Percentiles rank a stretch among this genome's conserved stretches.
These are phyloP conservation scores for Nomada ferruginata DNA, from an alignment of 2,888 invertebrate genomes.

Conservation along the genomic window DNA sequence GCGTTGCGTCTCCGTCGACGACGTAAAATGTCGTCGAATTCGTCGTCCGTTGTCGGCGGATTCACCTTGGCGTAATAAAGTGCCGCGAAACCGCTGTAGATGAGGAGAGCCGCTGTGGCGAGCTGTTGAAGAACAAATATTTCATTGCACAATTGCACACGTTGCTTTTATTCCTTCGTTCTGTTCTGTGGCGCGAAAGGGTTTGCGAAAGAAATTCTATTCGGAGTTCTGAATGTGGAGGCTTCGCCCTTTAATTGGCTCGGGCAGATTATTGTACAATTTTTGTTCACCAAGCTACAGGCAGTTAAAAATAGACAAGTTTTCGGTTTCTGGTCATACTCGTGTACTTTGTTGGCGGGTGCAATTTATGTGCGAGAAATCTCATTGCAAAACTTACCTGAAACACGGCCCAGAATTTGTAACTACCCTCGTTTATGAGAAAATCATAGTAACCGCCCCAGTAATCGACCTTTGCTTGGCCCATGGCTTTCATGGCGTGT, in stretches of 20 bases:
- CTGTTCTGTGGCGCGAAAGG: too few species aligned
- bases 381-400: slow-evolving; percentile 86
- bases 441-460: slow-evolving; percentile 94
- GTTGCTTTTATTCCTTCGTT: background rate
- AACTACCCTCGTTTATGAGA: slow-evolving; percentile 94
- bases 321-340: too few species aligned
- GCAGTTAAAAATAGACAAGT: too few species aligned
- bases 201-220: too few species aligned
- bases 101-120: slow-evolving; percentile 91
- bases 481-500: slow-evolving; percentile 84
- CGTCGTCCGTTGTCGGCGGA: slow-evolving; percentile 91
- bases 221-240: too few species aligned
- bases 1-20: slow-evolving; percentile 80
- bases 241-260: too few species aligned
- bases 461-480: slow-evolving; percentile 88
- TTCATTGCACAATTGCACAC: background rate
- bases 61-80: slow-evolving; percentile 95
- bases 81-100: slow-evolving; percentile 94
- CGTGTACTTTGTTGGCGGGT: too few species aligned
- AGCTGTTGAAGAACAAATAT: slow-evolving; percentile 85
- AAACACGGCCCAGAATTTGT: slow-evolving; percentile 95
- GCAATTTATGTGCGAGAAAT: background rate
- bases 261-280: too few species aligned
- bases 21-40: slow-evolving; percentile 90
- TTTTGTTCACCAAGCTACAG: too few species aligned